Conservation (phyloP, 2,888 invertebrate species). For the Drosophila limbata region DNA sequence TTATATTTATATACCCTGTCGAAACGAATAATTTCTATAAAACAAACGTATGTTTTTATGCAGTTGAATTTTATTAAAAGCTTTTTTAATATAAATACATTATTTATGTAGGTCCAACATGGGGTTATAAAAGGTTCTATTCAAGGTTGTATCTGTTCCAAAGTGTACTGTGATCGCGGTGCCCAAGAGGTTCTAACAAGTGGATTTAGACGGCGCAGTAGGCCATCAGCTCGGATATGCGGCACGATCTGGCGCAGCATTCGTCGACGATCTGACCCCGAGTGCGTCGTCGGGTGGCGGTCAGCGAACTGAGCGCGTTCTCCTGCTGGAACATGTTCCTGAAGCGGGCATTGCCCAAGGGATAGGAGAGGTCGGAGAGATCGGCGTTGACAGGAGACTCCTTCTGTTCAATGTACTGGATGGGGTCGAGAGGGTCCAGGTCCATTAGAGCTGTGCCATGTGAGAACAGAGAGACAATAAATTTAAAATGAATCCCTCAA, state of each 20-base stretch:
- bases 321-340: slow-evolving; percentile 42
- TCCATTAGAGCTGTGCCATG: slow-evolving; percentile 41
- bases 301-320: slow-evolving; percentile 50
- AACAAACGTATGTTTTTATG: slow-evolving; percentile 13
- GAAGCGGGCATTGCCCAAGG: slow-evolving; percentile 31
- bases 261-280: slow-evolving; percentile 61
- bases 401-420: slow-evolving; percentile 63
- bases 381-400: slow-evolving; percentile 31
- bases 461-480: background rate
- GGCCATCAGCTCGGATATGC: slow-evolving; percentile 20
- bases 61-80: slow-evolving; percentile 57
- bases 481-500: background rate
- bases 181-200: slow-evolving; percentile 3
- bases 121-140: slow-evolving; percentile 11
- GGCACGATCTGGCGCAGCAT: slow-evolving; percentile 52
- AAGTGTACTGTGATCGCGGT: slow-evolving; percentile 40
- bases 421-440: slow-evolving; percentile 61
- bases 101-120: slow-evolving; percentile 7
- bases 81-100: slow-evolving; percentile 35
- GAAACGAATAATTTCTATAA: background rate
- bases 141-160: slow-evolving; percentile 22
- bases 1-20: background rate
- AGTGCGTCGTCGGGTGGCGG: slow-evolving; percentile 59
- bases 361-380: slow-evolving; percentile 27
- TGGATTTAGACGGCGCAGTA: slow-evolving; percentile 52